Percentiles rank a stretch among this genome's conserved stretches.
phyloP scores from a whole-genome alignment of 2,797 vertebrate genomes.

The Chromobotia macracanthus region DNA sequence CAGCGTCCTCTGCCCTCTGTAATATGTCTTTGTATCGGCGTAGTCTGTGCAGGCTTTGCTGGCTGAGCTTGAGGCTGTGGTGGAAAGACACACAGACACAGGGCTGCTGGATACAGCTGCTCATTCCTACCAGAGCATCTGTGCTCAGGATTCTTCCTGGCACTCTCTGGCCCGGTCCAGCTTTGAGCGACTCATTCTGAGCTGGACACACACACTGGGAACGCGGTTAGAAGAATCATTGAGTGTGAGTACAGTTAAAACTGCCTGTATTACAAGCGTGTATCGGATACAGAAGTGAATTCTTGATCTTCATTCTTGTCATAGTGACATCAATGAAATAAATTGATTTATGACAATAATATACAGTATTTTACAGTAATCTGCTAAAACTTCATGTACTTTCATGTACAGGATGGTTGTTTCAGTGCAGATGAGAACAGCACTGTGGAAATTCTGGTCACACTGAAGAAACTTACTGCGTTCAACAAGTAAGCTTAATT shows the following conservation, averaged over 20 bases:
- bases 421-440: conserved; percentile 70
- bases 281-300: not conserved
- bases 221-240: conserved; percentile 70
- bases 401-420: conserved; percentile 69
- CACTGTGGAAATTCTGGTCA: conserved; percentile 68
- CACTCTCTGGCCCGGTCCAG: conserved; percentile 67
- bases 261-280: not conserved
- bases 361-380: not conserved
- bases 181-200: conserved; percentile 78
- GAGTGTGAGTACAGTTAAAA: conserved; percentile 63
- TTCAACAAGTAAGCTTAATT: conserved; percentile 85
- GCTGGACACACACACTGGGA: conserved; percentile 77
- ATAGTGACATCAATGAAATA: not conserved
- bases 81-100: conserved; percentile 73
- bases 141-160: conserved; percentile 71
- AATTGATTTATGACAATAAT: no score
- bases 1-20: conserved; percentile 15
- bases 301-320: not conserved
- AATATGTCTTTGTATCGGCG: not conserved
- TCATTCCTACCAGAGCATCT: conserved; percentile 79
- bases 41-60: conserved; percentile 81
- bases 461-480: conserved; percentile 81
- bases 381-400: conserved; percentile 3
- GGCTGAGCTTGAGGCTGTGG: conserved; percentile 74
- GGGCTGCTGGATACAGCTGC: conserved; percentile 83